Evolutionary conservation across 2,888 invertebrate species (phyloP), one percentile per base, ranked within the genome.

Genomic region (Standfussiana lucernea): DNA sequence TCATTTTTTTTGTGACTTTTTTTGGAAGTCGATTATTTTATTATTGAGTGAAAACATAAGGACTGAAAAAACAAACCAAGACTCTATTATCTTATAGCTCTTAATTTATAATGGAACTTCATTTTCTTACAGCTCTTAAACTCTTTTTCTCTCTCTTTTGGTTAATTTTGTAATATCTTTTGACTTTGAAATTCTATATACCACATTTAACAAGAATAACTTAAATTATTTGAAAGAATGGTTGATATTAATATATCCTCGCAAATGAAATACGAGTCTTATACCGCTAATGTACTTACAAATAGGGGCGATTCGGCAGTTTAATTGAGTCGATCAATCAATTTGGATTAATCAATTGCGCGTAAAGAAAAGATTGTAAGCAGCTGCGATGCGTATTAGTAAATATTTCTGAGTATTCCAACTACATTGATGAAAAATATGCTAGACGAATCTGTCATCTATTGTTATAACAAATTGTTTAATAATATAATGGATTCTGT

Each of bases 251-350:
- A 5, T n/a, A 1, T 35, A n/a, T 21, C 10, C 18, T 24, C 6
- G 21, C 47, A 74, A 37, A 82, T 64, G 6, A 50, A 65, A 72
- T 32, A 13, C 35, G 15, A 28, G 11, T 53, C 32, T 32, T 13
- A 62, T 68, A 28, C 28, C 24, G 24, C 45, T 47, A 74, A 79
- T 56, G 45, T 74, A 24, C 28, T 56, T 28, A 68, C 62, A 56
- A 64, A 62, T 74, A 18, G 67, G 18, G 21, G 45, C 10, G 69
- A 77, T 72, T 81, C 40, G 68, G 71, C 47, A 8, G 59, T 50
- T 45, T 65, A 72, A 69, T 72, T 83, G 42, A 65, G 28, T n/a
- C 79, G 45, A 69, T 81, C 79, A 72, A 81, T 81, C 71, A 45
- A 53, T 59, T 47, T 1, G 56, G 18, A 40, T 45, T 47, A 72